Evolutionary conservation across 2,797 vertebrate genomes (phyloP).

Genomic region (Eulemur rubriventer): DNA sequence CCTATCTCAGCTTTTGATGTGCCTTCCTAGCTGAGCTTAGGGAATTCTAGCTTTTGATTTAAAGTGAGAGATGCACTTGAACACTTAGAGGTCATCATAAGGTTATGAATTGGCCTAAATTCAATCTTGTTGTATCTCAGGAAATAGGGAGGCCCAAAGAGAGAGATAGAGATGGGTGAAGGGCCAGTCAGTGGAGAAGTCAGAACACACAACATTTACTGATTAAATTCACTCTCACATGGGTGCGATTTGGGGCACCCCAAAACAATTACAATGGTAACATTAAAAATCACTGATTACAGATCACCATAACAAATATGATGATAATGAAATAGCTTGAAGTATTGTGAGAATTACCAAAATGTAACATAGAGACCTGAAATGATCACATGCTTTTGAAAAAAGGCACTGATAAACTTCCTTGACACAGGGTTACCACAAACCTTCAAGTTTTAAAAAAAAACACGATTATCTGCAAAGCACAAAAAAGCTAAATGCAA

Average conservation of each 20-base stretch:
- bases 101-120: background rate
- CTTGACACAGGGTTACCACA: background rate
- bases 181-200: too few species aligned
- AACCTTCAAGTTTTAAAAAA: background rate
- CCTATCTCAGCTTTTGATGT: background rate
- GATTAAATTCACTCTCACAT: too few species aligned
- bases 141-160: too few species aligned
- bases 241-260: background rate
- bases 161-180: too few species aligned
- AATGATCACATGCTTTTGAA: background rate
- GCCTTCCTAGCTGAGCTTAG: background rate
- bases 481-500: background rate
- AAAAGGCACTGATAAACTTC: background rate
- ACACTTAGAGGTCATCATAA: background rate
- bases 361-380: background rate
- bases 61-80: background rate
- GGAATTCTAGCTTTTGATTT: background rate
- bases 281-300: background rate
- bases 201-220: background rate
- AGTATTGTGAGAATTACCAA: background rate
- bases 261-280: background rate
- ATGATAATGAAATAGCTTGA: background rate
- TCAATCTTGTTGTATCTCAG: background rate
- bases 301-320: background rate
- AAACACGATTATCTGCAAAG: background rate